phyloP scores from a whole-genome alignment of 2,113 vertebrate species.

The Okapia johnstoni region DNA sequence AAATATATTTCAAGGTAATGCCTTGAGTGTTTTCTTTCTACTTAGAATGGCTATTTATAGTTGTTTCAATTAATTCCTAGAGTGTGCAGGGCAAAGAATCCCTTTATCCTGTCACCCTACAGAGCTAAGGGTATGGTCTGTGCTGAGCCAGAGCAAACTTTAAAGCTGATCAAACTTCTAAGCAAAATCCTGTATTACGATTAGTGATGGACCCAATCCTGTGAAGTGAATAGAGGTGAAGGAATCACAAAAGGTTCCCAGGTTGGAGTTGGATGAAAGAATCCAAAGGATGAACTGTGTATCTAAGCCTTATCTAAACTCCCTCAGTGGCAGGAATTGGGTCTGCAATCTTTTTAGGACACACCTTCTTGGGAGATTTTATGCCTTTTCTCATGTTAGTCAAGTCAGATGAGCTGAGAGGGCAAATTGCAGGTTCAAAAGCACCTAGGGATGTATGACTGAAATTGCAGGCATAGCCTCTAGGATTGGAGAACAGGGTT shows the following conservation, averaged over 20 bases:
- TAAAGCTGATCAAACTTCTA: constrained; percentile 63
- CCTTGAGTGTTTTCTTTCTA: constrained; percentile 20
- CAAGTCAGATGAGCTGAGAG: constrained; percentile 1
- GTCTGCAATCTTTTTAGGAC: constrained; percentile 54
- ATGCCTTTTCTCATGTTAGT: constrained; percentile 34
- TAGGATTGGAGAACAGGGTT: not conserved
- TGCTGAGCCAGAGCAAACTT: constrained; percentile 45
- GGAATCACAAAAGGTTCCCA: constrained; percentile 43
- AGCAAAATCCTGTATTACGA: constrained; percentile 70
- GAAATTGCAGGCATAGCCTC: not conserved
- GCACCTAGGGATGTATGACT: not conserved
- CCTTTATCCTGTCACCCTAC: constrained; percentile 56
- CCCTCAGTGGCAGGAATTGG: constrained; percentile 21
- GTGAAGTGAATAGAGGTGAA: constrained; percentile 55
- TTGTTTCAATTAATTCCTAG: constrained; percentile 62
- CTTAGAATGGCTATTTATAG: constrained; percentile 59
- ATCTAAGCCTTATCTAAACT: constrained; percentile 29
- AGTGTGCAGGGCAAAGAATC: constrained; percentile 34
- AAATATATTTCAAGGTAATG: constrained; percentile 36
- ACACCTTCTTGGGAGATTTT: constrained; percentile 42
- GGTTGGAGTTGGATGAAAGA: constrained; percentile 55
- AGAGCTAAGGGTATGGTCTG: not conserved
- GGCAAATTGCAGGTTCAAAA: constrained; percentile 35
- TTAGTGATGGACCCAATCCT: constrained; percentile 63
- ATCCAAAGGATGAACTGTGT: not conserved